phyloP scores from a whole-genome alignment of 1,140 invertebrate species.

The silkworm (Bombyx mori) region DNA sequence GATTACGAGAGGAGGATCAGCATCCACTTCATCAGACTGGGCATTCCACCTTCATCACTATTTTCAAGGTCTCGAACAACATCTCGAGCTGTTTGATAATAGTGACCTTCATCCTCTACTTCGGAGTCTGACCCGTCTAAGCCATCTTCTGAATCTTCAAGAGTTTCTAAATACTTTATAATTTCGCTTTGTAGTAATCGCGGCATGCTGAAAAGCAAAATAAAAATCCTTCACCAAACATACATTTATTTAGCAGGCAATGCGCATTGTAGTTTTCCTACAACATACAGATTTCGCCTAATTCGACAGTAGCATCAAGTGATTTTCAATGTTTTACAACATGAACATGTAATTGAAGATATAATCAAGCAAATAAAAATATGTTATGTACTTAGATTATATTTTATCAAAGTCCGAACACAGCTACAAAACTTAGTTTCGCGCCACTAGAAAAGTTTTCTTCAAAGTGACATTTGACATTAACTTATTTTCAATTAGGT shows the following conservation, averaged over 20 bases:
- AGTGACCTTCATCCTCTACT: constrained; percentile 9
- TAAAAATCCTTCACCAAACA: constrained; percentile 8
- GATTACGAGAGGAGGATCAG: constrained; percentile 7
- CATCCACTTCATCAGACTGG: constrained; percentile 8
- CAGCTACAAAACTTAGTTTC: constrained; percentile 39
- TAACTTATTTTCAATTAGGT: constrained; percentile 19
- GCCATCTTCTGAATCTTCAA: constrained; percentile 8
- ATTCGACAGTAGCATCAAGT: constrained; percentile 8
- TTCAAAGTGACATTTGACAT: constrained; percentile 37
- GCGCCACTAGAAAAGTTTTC: constrained; percentile 39
- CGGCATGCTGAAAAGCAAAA: constrained; percentile 9
- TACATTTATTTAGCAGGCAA: constrained; percentile 8
- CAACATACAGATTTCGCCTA: constrained; percentile 8
- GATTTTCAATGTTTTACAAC: constrained; percentile 8
- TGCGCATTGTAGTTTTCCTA: constrained; percentile 9
- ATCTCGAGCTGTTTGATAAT: constrained; percentile 9
- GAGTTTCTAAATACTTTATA: constrained; percentile 9
- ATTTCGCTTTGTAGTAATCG: constrained; percentile 8
- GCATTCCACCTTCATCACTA: constrained; percentile 8
- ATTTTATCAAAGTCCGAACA: constrained; percentile 21
- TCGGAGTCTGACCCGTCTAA: constrained; percentile 7
- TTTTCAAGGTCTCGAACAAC: constrained; percentile 8
- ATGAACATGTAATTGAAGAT: constrained; percentile 7
- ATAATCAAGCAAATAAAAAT: constrained; percentile 10
- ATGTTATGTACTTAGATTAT: constrained; percentile 8